Evolutionary conservation across 1,140 invertebrate species (phyloP).

Genomic region (Scaptomyza graminum): DNA sequence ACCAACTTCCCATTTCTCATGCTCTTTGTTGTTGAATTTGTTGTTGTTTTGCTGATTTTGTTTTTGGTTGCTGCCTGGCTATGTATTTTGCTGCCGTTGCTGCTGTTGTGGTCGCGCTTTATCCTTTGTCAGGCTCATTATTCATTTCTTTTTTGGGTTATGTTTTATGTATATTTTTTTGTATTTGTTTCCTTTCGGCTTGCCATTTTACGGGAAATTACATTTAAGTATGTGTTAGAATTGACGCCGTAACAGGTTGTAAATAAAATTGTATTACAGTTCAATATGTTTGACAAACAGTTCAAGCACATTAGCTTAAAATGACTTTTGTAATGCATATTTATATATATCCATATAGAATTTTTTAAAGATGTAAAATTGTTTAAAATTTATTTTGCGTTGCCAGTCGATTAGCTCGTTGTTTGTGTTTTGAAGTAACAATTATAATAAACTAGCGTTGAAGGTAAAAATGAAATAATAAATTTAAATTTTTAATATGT

Average conservation of each 20-base stretch:
- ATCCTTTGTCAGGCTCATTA: constrained; percentile 66
- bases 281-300: constrained; percentile 34
- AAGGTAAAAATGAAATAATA: no score
- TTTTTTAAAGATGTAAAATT: neutral
- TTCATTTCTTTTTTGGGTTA: constrained; percentile 50
- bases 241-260: constrained; percentile 78
- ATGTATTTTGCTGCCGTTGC: constrained; percentile 57
- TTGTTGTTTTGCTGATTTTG: constrained; percentile 54
- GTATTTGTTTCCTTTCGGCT: constrained; percentile 47
- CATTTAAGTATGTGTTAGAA: constrained; percentile 82
- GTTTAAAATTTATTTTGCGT: no score
- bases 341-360: neutral
- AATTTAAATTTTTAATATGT: no score
- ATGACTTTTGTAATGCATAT: constrained; percentile 9
- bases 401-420: no score
- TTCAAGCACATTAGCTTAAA: constrained; percentile 5
- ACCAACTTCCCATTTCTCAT: constrained; percentile 5
- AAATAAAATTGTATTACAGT: constrained; percentile 66
- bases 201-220: constrained; percentile 71
- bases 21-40: constrained; percentile 48
- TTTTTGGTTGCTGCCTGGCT: constrained; percentile 26
- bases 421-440: no score
- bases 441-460: no score
- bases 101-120: constrained; percentile 56
- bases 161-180: constrained; percentile 45